A percentile compares a stretch with the other conserved stretches of the same genome.
Evolutionary conservation across 2,113 vertebrate species (phyloP).

Genomic region (Callochromis pleurospilus): DNA sequence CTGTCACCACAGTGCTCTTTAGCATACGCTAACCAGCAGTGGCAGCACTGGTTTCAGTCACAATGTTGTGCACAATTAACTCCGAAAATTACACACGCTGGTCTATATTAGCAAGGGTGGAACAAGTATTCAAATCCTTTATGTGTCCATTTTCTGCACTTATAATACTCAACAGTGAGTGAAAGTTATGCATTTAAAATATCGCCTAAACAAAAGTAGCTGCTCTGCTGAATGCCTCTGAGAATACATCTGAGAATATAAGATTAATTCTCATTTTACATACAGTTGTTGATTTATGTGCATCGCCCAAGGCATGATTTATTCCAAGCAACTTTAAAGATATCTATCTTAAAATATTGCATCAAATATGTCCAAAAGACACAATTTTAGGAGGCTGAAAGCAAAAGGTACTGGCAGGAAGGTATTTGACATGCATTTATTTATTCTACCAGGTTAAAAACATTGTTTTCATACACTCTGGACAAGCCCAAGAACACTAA

Average conservation of each 20-base stretch:
- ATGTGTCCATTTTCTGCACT: rapidly evolving
- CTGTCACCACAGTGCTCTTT: conserved; percentile 39
- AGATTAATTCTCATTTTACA: background rate
- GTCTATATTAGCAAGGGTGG: background rate
- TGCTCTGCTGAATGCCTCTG: background rate
- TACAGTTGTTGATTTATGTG: background rate
- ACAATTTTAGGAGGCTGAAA: rapidly evolving
- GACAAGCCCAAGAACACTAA: background rate
- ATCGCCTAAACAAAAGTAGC: background rate
- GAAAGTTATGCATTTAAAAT: background rate
- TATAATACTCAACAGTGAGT: background rate
- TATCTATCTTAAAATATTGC: background rate
- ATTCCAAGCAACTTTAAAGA: background rate
- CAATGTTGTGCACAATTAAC: conserved; percentile 7
- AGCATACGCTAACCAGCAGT: conserved; percentile 40
- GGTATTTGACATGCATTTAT: background rate
- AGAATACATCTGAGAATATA: background rate
- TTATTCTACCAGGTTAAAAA: background rate
- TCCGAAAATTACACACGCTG: background rate
- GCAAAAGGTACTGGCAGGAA: background rate
- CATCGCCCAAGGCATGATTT: rapidly evolving
- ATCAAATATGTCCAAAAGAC: background rate
- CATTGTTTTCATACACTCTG: background rate
- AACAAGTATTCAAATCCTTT: background rate
- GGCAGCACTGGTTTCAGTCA: conserved; percentile 5